A percentile compares a stretch with the other conserved stretches of the same genome.
These are phyloP conservation scores for Branchipolynoe longqiensis DNA, from an alignment of 2,888 invertebrate species.

Conservation along the genomic window DNA sequence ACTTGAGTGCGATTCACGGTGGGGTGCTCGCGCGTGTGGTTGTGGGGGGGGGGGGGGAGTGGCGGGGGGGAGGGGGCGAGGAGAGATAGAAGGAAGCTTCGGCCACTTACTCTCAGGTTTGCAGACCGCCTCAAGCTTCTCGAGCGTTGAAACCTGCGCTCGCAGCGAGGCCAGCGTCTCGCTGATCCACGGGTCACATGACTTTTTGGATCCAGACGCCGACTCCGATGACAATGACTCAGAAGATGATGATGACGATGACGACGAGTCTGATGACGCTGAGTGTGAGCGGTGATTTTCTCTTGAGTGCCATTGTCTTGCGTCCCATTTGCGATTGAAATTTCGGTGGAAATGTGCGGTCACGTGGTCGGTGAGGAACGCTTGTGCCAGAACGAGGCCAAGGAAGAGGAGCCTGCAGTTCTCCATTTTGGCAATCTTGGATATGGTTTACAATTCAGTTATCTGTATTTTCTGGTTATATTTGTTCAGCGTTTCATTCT, in stretches of 20 bases:
- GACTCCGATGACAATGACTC: neutral
- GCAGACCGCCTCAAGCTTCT: slow-evolving; percentile 23
- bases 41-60: too few relatives aligned
- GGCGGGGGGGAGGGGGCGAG: too few relatives aligned
- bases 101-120: neutral
- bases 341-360: too few relatives aligned
- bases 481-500: too few relatives aligned
- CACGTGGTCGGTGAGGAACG: neutral
- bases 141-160: slow-evolving; percentile 13
- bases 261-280: neutral
- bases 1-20: too few relatives aligned
- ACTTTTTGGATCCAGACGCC: neutral
- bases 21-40: too few relatives aligned
- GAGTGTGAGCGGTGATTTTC: too few relatives aligned
- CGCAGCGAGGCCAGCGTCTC: slow-evolving; percentile 16
- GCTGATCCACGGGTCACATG: slow-evolving; percentile 16
- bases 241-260: neutral
- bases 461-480: too few relatives aligned
- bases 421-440: too few relatives aligned
- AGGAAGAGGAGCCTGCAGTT: too few relatives aligned
- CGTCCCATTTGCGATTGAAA: too few relatives aligned
- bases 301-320: neutral
- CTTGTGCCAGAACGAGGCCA: neutral
- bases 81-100: neutral
- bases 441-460: too few relatives aligned